phyloP scores from a whole-genome alignment of 2,888 invertebrate species.

The Ichneumoninae sp. region DNA sequence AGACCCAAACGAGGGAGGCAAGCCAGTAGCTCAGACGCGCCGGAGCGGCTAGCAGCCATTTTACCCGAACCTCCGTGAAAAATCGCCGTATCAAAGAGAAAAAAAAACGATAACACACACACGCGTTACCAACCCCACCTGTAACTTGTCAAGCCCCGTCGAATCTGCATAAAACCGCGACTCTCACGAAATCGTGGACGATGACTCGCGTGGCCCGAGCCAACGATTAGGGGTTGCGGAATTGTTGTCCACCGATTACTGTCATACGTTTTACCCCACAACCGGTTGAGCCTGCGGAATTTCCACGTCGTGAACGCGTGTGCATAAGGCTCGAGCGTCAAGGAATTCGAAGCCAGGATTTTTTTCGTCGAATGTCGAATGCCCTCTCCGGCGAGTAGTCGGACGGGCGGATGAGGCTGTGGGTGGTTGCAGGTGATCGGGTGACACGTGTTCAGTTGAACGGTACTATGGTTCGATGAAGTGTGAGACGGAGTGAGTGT shows the following conservation, averaged over 20 bases:
- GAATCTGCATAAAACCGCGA: constrained; percentile 6
- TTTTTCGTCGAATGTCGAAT: background rate
- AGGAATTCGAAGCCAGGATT: background rate
- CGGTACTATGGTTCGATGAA: constrained; percentile 1
- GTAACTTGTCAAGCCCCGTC: background rate
- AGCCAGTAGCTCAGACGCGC: constrained; percentile 84
- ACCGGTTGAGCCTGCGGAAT: background rate
- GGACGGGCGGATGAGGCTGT: background rate
- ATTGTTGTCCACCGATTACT: background rate
- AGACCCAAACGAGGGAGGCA: constrained; percentile 83
- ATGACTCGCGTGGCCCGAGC: background rate
- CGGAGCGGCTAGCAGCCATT: constrained; percentile 84
- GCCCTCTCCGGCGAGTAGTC: background rate
- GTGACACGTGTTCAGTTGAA: constrained; percentile 35
- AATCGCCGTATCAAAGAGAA: constrained; percentile 59
- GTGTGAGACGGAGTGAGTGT: constrained; percentile 22
- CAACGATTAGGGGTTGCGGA: background rate
- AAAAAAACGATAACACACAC: background rate
- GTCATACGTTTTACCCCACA: background rate
- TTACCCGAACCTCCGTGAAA: constrained; percentile 81
- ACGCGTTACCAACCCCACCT: constrained; percentile 1
- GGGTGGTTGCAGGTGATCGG: constrained; percentile 21
- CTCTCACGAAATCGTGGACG: background rate
- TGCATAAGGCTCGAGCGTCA: background rate
- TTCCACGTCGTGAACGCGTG: constrained; percentile 1